Evolutionary conservation across 2,113 vertebrate species (phyloP).

Genomic region (Oreamnos americanus): DNA sequence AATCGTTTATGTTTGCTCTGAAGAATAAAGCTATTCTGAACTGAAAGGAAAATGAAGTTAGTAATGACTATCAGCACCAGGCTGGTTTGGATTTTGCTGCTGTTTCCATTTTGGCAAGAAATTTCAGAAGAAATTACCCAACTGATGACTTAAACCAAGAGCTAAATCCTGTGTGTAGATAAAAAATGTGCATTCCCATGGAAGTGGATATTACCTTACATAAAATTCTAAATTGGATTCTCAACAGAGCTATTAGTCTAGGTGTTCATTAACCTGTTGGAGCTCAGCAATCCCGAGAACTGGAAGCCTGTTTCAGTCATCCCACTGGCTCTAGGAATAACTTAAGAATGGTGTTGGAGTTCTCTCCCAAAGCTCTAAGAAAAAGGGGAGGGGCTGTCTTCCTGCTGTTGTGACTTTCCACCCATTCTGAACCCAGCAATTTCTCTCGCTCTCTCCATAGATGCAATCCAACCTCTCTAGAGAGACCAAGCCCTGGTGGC

Average conservation of each 20-base stretch:
- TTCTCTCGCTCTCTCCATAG: neutral
- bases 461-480: neutral
- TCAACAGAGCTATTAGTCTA: conserved; percentile 3
- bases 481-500: neutral
- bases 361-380: neutral
- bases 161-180: conserved; percentile 14
- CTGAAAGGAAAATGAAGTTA: conserved; percentile 13
- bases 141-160: neutral
- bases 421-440: neutral
- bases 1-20: conserved; percentile 59
- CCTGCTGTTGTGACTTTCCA: neutral
- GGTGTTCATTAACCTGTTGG: neutral
- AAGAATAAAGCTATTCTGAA: conserved; percentile 58
- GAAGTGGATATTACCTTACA: neutral
- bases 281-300: neutral
- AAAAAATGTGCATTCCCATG: conserved; percentile 48
- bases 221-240: conserved; percentile 26
- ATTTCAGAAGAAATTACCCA: conserved; percentile 32
- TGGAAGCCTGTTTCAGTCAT: neutral
- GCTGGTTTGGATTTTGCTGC: conserved; percentile 4
- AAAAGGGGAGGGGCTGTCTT: neutral
- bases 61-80: neutral
- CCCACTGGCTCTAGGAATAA: neutral
- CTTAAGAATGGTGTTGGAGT: neutral
- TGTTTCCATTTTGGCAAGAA: conserved; percentile 38